Evolutionary conservation across 2,113 vertebrate species (phyloP).

Genomic region (Sander lucioperca): DNA sequence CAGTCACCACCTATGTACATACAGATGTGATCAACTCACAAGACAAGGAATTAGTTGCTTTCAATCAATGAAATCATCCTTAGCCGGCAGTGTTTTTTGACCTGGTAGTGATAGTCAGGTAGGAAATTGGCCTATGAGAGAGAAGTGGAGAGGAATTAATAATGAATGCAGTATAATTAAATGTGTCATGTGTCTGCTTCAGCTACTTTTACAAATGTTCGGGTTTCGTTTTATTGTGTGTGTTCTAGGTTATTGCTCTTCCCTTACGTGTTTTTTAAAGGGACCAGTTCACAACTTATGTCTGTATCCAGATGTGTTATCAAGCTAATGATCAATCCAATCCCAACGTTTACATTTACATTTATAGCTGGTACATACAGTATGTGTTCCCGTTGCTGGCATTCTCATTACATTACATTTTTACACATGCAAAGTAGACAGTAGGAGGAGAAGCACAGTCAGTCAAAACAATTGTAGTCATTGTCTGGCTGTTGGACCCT

Average conservation of each 20-base stretch:
- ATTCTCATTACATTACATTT: neutral
- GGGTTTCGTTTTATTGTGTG: neutral
- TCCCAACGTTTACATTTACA: neutral
- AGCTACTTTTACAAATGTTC: neutral
- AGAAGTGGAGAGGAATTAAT: neutral
- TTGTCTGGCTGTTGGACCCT: neutral
- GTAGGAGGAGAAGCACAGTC: neutral
- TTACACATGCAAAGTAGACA: slow-evolving; percentile 1
- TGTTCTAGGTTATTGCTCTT: neutral
- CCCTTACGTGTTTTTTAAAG: neutral
- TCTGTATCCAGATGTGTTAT: neutral
- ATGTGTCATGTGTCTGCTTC: neutral
- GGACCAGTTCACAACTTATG: neutral
- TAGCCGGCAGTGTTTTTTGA: neutral
- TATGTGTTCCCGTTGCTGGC: neutral
- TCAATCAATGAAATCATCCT: neutral
- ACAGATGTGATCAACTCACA: neutral
- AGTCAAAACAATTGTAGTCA: neutral
- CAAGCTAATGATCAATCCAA: neutral
- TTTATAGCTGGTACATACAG: neutral
- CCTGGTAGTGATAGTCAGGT: neutral
- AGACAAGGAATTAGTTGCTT: neutral
- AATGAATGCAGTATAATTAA: neutral
- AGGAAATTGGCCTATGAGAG: neutral
- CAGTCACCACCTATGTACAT: no score